These are phyloP conservation scores for Agrilus cyanescens DNA, from an alignment of 2,888 invertebrate genomes.

Conservation along the genomic window DNA sequence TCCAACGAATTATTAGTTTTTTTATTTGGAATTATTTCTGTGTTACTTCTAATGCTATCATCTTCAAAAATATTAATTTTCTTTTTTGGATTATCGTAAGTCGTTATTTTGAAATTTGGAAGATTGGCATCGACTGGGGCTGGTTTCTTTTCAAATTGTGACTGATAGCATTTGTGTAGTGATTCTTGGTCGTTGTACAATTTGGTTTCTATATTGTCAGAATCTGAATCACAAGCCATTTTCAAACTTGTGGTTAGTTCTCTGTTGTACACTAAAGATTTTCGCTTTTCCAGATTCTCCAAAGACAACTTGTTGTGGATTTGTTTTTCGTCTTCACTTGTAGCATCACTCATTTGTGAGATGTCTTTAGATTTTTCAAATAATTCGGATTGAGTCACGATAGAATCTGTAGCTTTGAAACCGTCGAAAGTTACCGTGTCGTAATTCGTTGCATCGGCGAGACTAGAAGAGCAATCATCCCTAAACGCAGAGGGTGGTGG, in stretches of 20 bases:
- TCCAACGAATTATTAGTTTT: conserved; percentile 7
- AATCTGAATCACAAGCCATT: conserved; percentile 19
- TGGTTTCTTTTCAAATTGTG: conserved; percentile 6
- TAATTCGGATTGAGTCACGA: conserved; percentile 32
- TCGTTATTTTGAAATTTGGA: conserved; percentile 36
- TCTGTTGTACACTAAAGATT: conserved; percentile 33
- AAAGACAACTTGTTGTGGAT: conserved; percentile 30
- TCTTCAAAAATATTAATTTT: conserved; percentile 36
- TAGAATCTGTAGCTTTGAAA: conserved; percentile 25
- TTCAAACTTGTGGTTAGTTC: conserved; percentile 35
- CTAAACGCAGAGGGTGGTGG: conserved; percentile 48
- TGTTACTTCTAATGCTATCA: conserved; percentile 33
- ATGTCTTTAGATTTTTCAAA: conserved; percentile 30
- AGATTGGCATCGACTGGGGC: conserved; percentile 20
- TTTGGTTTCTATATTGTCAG: no score
- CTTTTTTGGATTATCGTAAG: conserved; percentile 32
- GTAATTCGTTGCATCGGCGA: conserved; percentile 18
- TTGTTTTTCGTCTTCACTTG: conserved; percentile 24
- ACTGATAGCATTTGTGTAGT: background rate
- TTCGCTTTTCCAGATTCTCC: conserved; percentile 33
- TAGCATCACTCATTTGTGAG: conserved; percentile 22
- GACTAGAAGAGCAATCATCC: conserved; percentile 32
- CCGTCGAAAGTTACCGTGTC: conserved; percentile 19
- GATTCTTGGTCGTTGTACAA: no score
- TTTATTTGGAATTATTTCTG: conserved; percentile 11